Base-by-base conservation (phyloP, 2,113 vertebrate genomes). In the Bubo bubo region DNA sequence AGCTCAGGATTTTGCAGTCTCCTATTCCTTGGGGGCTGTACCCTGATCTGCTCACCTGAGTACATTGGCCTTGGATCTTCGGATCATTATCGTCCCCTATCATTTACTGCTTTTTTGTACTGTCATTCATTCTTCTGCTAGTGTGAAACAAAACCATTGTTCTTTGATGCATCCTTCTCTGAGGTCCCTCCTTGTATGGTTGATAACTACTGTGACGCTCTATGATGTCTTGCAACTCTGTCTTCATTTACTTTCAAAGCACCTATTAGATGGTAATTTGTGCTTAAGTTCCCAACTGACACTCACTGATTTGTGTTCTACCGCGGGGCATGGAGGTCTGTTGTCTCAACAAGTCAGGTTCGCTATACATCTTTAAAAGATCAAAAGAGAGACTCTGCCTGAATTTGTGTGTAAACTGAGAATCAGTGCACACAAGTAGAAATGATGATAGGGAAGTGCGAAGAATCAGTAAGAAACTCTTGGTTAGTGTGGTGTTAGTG, bases 201-300 rank as follows among this genome's bases (percentile, higher is more conserved):
- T 88, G 56, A 34, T 75, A 88, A 60, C 47, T 79, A 26, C 71
- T 34, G 37, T 77, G 59, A 83, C 59, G 53, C 41, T 70, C 49
- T 52, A 68, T 30, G 34, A 56, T 88, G 67, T 62, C 79, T 95
- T 86, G 30, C n/a, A 73, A 26, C 41, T 83, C 71, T 77, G 52
- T 89, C 93, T 92, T 96, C 37, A 66, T 94, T 92, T 93, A 80
- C 83, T 91, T 94, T 80, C 91, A 91, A 84, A 93, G 72, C 75
- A 86, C 30, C 55, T 59, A 63, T 88, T 83, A 90, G 72, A 71
- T 66, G 45, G 67, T 83, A 88, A 88, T 88, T 89, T 86, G 72
- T 93, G 79, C 26, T 67, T 74, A 87, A 93, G 12, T 81, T 94
- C 52, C 41, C 59, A 37, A 41, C n/a, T 95, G 91, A 88, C 88